These are phyloP conservation scores for Cerastoderma edule DNA, from an alignment of 2,888 invertebrate species.

Conservation along the genomic window DNA sequence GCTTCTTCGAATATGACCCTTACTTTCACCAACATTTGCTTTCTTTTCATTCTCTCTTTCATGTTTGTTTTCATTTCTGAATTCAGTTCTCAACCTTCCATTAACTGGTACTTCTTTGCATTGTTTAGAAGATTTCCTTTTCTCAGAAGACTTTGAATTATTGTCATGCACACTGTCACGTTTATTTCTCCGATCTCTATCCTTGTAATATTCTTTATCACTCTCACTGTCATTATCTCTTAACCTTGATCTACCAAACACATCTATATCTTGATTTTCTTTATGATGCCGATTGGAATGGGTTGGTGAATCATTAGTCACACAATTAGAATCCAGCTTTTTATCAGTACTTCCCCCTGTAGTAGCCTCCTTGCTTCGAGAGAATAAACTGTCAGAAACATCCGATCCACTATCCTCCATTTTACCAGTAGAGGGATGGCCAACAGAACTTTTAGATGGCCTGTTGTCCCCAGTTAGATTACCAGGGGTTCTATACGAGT, in stretches of 20 bases:
- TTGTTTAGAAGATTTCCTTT: no score
- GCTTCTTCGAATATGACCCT: not conserved
- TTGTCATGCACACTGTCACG: not conserved
- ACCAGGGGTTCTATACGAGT: not conserved
- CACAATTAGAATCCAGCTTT: not conserved
- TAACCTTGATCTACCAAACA: not conserved
- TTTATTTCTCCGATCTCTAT: not conserved
- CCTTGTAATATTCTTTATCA: not conserved
- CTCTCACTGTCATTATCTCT: not conserved
- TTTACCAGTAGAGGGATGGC: no score
- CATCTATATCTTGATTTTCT: no score
- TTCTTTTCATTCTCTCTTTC: not conserved
- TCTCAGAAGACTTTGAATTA: not conserved
- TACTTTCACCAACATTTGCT: not conserved
- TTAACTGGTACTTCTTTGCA: not conserved
- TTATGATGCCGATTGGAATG: no score
- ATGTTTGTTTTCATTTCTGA: slow-evolving; percentile 2
- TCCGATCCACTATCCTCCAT: no score
- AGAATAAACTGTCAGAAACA: no score
- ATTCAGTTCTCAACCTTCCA: not conserved
- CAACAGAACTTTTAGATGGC: no score
- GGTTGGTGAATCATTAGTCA: no score
- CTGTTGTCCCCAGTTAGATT: no score
- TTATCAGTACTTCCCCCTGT: not conserved
- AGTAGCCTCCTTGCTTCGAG: no score